phyloP scores from a whole-genome alignment of 2,797 vertebrate genomes.

The Acanthurus lineatus region DNA sequence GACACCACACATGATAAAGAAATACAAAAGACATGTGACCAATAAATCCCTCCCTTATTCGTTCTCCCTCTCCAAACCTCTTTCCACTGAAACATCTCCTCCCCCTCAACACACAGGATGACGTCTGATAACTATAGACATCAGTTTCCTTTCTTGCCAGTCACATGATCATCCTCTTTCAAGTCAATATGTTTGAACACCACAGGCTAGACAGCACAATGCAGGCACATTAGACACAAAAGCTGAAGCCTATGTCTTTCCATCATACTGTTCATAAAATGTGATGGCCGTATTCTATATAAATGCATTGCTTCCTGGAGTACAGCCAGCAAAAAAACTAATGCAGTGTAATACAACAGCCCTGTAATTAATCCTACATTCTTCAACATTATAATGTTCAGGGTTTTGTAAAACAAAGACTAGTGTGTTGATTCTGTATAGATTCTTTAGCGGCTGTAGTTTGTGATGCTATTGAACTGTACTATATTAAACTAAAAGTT shows the following conservation, averaged over 20 bases:
- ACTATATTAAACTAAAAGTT: too few relatives aligned
- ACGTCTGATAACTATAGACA: slow-evolving; percentile 50
- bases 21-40: slow-evolving; percentile 40
- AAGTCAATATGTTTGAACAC: background rate
- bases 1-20: background rate
- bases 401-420: background rate
- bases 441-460: too few relatives aligned
- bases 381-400: background rate
- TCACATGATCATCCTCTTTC: slow-evolving; percentile 56
- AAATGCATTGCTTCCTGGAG: background rate
- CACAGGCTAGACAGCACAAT: background rate
- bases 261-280: background rate
- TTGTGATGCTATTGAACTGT: background rate
- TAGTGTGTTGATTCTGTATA: background rate
- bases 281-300: background rate
- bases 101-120: slow-evolving; percentile 58
- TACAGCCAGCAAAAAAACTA: background rate
- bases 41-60: slow-evolving; percentile 61
- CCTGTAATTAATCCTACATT: background rate
- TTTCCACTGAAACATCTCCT: slow-evolving; percentile 62
- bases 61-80: slow-evolving; percentile 49
- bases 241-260: background rate
- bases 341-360: background rate
- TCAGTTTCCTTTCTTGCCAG: slow-evolving; percentile 64
- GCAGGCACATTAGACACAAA: background rate